Percentiles rank a stretch among this genome's conserved stretches.
Conservation (phyloP, 2,888 invertebrate species). For the Ophraella communa region DNA sequence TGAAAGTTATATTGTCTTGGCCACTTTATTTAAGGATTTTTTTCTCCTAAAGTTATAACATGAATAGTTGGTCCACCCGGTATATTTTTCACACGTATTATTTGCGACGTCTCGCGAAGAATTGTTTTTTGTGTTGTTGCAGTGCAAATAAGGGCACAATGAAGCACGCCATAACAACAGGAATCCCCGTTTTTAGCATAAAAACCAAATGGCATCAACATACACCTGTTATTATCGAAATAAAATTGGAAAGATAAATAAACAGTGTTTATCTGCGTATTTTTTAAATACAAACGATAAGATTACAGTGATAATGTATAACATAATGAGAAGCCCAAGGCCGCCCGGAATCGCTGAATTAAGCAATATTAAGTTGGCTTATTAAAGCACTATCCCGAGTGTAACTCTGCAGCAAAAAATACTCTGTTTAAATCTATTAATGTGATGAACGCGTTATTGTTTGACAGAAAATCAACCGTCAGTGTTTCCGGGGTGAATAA, state of each 20-base stretch:
- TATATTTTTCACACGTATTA: too few species aligned
- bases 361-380: constrained; percentile 46
- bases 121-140: background rate
- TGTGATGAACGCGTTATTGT: background rate
- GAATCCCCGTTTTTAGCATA: constrained; percentile 5
- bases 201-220: constrained; percentile 2
- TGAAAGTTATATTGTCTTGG: too few species aligned
- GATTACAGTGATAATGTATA: constrained; percentile 51
- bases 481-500: background rate
- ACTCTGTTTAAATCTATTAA: background rate
- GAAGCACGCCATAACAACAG: background rate
- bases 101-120: too few species aligned
- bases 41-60: too few species aligned
- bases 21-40: too few species aligned
- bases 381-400: constrained; percentile 38
- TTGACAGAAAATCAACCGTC: background rate
- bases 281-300: constrained; percentile 56
- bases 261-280: constrained; percentile 34
- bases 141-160: too few species aligned
- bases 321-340: constrained; percentile 50
- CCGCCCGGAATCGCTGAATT: constrained; percentile 46
- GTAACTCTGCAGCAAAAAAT: constrained; percentile 1
- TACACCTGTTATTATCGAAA: constrained; percentile 8
- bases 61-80: too few species aligned
- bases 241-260: constrained; percentile 25